Evolutionary conservation across 2,797 vertebrate genomes (phyloP), one percentile per base, ranked within the genome.

Genomic region (Poeciliopsis gracilis): DNA sequence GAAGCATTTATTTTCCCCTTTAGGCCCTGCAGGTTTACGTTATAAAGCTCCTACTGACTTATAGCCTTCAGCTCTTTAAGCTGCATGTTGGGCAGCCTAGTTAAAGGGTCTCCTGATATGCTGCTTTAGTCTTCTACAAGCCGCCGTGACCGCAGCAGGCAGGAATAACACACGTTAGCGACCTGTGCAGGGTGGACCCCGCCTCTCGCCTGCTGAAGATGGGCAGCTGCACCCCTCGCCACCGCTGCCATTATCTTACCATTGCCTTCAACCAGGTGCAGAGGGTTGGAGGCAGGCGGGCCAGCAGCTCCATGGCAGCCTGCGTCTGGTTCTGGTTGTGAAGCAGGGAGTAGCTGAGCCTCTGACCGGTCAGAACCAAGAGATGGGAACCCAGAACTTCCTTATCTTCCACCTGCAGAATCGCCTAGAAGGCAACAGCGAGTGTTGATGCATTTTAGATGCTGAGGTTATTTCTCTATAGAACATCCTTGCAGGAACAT

Each of bases 231-330:
- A 23, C 20, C 20, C 49, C 49, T 51, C 20, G 20, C 7, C 23
- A 25, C 49, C 49, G 20, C 23, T 53, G 51, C 49, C 49, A 53
- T 25, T 3, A 8, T 25, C 51, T 96, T 82, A 99, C 98, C 98
- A 99, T 99, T 1, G 98, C 98, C 89, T 99, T 99, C 75, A 99
- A 96, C 98, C 98, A 99, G 1, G 98, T 99, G 86, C 97, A 99
- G n/a, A 99, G 96, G 0, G 96, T 98, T 18, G 98, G 97, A 0
- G 98, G 97, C 55, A 99, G 95, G 43, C 97, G 94, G 46, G 96
- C 95, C 4, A 99, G 95, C 82, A 99, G 93, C 91, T 99, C 98
- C 97, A 97, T 97, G 23, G 97, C 97, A 1, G 97, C 91, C 82
- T 95, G 96, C 0, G 97, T 97, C 88, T 95, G 95, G 57, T 90